Conservation (phyloP, 2,888 invertebrate genomes). For the Pseudeuparius sepicola region DNA sequence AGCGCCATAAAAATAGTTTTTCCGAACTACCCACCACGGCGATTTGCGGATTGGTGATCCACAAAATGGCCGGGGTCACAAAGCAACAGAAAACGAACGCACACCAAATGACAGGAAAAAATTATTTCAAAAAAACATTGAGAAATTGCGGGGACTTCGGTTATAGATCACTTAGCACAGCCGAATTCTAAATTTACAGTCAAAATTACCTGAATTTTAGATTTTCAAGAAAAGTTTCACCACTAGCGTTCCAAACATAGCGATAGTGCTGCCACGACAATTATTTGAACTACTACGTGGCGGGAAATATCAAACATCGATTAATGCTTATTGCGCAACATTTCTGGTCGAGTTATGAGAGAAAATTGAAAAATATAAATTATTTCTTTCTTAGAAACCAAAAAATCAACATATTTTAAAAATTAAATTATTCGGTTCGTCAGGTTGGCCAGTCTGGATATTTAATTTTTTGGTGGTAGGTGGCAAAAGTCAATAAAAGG, state of each 20-base stretch:
- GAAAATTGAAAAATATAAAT: too few species aligned
- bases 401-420: too few species aligned
- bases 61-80: slow-evolving; percentile 30
- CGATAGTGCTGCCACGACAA: slow-evolving; percentile 30
- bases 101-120: slow-evolving; percentile 22
- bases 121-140: slow-evolving; percentile 23
- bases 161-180: too few species aligned
- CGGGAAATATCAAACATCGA: slow-evolving; percentile 25
- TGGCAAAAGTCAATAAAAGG: too few species aligned
- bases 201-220: slow-evolving; percentile 26
- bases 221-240: slow-evolving; percentile 28
- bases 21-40: slow-evolving; percentile 20
- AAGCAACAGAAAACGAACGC: slow-evolving; percentile 25
- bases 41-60: slow-evolving; percentile 18
- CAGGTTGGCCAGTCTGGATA: too few species aligned
- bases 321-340: too few species aligned
- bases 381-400: too few species aligned
- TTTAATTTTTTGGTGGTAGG: too few species aligned
- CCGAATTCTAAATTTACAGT: slow-evolving; percentile 4
- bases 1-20: slow-evolving; percentile 25
- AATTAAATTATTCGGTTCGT: too few species aligned
- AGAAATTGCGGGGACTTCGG: too few species aligned
- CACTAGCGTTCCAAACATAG: slow-evolving; percentile 31
- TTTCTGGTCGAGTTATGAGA: too few species aligned
- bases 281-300: slow-evolving; percentile 21